These are phyloP conservation scores for Mythimna vitellina DNA, from an alignment of 2,888 invertebrate genomes.

Conservation along the genomic window DNA sequence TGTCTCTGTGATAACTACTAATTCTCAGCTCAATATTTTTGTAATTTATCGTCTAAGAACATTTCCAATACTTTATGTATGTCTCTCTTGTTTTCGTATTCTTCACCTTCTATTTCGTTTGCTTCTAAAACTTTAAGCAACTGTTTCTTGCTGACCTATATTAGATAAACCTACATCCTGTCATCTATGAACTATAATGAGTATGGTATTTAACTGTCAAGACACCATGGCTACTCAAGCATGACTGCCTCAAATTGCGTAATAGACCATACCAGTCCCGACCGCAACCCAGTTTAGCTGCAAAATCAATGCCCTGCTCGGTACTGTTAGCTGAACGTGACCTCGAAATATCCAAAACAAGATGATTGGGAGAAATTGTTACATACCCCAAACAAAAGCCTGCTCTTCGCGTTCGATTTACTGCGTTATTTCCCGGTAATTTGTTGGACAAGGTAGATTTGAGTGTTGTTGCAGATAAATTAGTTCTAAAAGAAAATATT, in stretches of 20 bases:
- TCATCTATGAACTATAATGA: constrained; percentile 1
- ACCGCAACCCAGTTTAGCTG: constrained; percentile 60
- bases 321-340: constrained; percentile 70
- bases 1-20: background rate
- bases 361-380: constrained; percentile 64
- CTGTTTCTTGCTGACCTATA: constrained; percentile 19
- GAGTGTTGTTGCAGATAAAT: background rate
- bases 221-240: constrained; percentile 46
- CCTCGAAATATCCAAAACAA: constrained; percentile 68
- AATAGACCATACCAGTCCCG: constrained; percentile 57
- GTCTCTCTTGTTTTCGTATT: background rate
- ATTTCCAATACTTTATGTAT: background rate
- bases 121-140: background rate
- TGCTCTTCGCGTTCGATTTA: constrained; percentile 29
- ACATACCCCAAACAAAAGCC: constrained; percentile 55
- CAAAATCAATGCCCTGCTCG: constrained; percentile 58
- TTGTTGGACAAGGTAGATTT: constrained; percentile 24
- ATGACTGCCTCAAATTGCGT: constrained; percentile 61
- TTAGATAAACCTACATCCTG: constrained; percentile 2
- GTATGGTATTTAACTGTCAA: constrained; percentile 5
- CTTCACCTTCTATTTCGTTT: background rate
- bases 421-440: constrained; percentile 20
- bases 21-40: background rate
- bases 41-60: background rate
- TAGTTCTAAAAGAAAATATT: background rate